Conservation (phyloP, 1,140 invertebrate genomes). For the Drosophila busckii region DNA sequence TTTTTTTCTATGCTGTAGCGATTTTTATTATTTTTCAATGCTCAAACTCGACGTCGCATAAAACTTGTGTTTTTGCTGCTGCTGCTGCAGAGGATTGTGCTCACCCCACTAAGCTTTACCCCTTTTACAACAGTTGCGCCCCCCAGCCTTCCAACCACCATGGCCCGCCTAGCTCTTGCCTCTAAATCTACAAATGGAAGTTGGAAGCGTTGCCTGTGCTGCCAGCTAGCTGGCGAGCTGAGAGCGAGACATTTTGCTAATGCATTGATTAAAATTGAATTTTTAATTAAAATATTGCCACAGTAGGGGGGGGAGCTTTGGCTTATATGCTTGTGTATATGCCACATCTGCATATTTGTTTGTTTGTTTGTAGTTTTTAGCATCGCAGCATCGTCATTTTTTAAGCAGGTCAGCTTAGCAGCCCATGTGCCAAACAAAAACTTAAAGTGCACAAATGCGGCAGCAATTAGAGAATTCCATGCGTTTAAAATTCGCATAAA, state of each 20-base stretch:
- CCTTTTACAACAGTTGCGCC: too few species aligned
- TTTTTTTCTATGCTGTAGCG: constrained; percentile 23
- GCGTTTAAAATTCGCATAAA: too few species aligned
- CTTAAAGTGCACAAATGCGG: background rate
- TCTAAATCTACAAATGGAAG: too few species aligned
- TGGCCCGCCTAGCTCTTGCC: too few species aligned
- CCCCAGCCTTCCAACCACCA: too few species aligned
- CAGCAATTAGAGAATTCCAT: constrained; percentile 4
- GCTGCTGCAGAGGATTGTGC: constrained; percentile 28
- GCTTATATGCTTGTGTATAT: constrained; percentile 24
- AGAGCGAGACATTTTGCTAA: constrained; percentile 76
- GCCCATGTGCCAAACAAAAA: background rate
- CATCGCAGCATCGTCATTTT: background rate
- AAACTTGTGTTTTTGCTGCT: constrained; percentile 68
- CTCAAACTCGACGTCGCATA: constrained; percentile 74
- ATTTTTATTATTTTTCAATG: constrained; percentile 73
- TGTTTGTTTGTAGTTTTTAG: constrained; percentile 13
- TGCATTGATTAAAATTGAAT: constrained; percentile 79
- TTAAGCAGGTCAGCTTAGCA: constrained; percentile 30
- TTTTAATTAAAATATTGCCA: constrained; percentile 77
- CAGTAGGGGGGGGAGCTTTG: background rate
- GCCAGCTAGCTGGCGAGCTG: constrained; percentile 38
- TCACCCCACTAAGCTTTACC: background rate
- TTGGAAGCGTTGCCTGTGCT: too few species aligned
- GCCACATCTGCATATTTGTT: constrained; percentile 17